Conservation (phyloP, 2,797 vertebrate genomes). For the Chromis chromis region DNA sequence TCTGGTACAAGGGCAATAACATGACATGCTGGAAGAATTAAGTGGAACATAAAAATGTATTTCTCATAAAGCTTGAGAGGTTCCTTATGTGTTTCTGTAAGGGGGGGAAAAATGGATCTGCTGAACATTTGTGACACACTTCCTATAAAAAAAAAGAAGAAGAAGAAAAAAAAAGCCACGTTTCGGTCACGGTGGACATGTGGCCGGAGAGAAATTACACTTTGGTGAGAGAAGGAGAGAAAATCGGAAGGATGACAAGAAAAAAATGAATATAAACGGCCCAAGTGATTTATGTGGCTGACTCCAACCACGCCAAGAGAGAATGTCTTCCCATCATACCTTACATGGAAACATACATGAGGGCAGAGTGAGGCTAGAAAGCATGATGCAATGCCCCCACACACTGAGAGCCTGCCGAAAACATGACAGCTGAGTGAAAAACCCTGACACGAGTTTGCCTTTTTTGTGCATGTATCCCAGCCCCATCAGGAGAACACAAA, state of each 20-base stretch:
- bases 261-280: constrained; percentile 51
- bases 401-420: constrained; percentile 58
- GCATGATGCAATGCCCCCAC: constrained; percentile 75
- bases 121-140: constrained; percentile 67
- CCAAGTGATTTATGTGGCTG: constrained; percentile 77
- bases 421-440: constrained; percentile 67
- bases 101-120: constrained; percentile 58
- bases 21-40: constrained; percentile 77
- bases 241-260: constrained; percentile 37
- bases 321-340: constrained; percentile 76
- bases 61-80: constrained; percentile 79
- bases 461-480: constrained; percentile 44
- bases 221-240: constrained; percentile 51
- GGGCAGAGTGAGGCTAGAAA: constrained; percentile 59
- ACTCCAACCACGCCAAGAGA: constrained; percentile 64
- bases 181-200: constrained; percentile 37
- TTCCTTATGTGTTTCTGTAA: constrained; percentile 76
- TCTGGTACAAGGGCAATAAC: constrained; percentile 52
- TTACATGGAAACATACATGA: constrained; percentile 81
- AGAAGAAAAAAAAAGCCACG: constrained; percentile 23
- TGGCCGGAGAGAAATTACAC: constrained; percentile 63
- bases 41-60: constrained; percentile 79
- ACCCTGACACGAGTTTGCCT: constrained; percentile 51
- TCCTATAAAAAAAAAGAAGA: constrained; percentile 46
- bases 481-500: constrained; percentile 43